Evolutionary conservation across 2,797 vertebrate species (phyloP), one percentile per base, ranked within the genome.

Genomic region (Melanotaenia parkinsoni): DNA sequence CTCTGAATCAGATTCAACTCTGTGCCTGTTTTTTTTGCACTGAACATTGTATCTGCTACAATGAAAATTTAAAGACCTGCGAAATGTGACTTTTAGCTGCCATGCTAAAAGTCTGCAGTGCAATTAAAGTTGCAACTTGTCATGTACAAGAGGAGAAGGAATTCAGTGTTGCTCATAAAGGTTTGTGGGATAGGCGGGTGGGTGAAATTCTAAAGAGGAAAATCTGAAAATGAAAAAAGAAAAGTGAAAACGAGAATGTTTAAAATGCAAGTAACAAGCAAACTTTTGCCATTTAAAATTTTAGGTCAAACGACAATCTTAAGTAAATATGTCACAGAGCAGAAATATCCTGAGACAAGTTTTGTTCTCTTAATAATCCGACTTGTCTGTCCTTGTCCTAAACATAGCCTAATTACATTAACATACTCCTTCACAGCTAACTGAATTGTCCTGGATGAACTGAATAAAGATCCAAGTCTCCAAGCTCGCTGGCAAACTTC

Each of bases 371-470:
- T 75, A 63, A 77, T 81, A 68, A 80, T 58, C 22, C 26, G 59
- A 54, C 32, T 33, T 60, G 6, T 56, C 51, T 70, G 62, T 79
- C 56, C 67, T 62, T 22, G 47, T 85, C 54, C 67, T 77, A 70
- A 79, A 75, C 65, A 58, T 58, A 53, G 70, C 30, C 37, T 79
- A 71, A 88, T 89, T 76, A 73, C 50, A 78, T 82, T 68, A 72
- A n/a, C 51, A 60, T 60, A 50, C 18, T 58, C 51, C 57, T 16
- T 47, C 45, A 47, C 45, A 47, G 59, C 60, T 84, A 68, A 80
- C 68, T 78, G 24, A 67, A 74, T 72, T 76, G 32, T 78, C 26
- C 47, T n/a, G 59, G 64, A 51, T 14, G 18, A 30, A 63, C 63
- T 53, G 58, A 82, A 72, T 69, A 47, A 74, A 64, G 66, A 74